Percentiles rank a stretch among this genome's conserved stretches.
Evolutionary conservation across 2,888 invertebrate species (phyloP).

Genomic region (Caenorhabditis parvicauda): DNA sequence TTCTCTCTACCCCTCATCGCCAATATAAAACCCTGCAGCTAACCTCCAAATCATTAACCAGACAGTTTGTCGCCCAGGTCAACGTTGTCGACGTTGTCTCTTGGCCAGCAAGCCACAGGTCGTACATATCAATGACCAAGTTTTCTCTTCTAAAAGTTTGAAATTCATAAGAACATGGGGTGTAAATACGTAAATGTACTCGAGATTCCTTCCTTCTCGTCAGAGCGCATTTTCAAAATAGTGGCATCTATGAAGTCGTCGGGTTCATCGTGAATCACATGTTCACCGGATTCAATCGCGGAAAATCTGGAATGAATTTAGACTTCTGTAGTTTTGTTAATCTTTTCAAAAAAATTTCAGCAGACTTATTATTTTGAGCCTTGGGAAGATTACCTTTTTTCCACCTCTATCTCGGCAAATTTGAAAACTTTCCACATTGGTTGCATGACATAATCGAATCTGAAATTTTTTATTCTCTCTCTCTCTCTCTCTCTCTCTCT

Average conservation of each 20-base stretch:
- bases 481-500: too few relatives aligned
- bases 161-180: not conserved
- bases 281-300: conserved; percentile 21
- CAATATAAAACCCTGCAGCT: too few relatives aligned
- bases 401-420: conserved; percentile 2
- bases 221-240: conserved; percentile 25
- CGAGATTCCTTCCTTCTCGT: conserved; percentile 16
- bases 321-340: conserved; percentile 4
- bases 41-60: conserved; percentile 14
- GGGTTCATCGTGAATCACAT: conserved; percentile 16
- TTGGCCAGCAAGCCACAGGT: conserved; percentile 37
- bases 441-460: too few relatives aligned
- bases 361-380: not conserved
- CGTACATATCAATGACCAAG: conserved; percentile 23
- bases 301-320: conserved; percentile 11
- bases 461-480: too few relatives aligned
- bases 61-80: conserved; percentile 21
- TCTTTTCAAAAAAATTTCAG: not conserved
- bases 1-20: too few relatives aligned
- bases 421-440: not conserved
- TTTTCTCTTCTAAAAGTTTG: conserved; percentile 8
- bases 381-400: too few relatives aligned
- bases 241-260: conserved; percentile 36
- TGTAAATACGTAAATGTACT: conserved; percentile 18
- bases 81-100: conserved; percentile 38